A percentile compares a stretch with the other conserved stretches of the same genome.
These are phyloP conservation scores for Lophius piscatorius DNA, from an alignment of 2,113 vertebrate genomes.

Conservation along the genomic window DNA sequence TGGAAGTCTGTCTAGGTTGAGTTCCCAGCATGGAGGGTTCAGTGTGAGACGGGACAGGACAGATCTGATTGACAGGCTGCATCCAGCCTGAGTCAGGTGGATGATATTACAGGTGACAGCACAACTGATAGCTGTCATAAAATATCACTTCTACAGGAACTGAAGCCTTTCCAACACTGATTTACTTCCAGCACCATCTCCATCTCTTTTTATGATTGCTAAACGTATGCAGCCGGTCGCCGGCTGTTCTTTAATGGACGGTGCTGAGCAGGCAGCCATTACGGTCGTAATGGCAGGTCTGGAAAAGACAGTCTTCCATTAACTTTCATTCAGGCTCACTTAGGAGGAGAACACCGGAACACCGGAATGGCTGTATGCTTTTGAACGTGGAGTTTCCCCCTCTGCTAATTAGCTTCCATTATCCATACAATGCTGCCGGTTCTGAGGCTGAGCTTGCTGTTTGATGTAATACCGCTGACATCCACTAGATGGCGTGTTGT, in stretches of 20 bases:
- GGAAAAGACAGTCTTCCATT: constrained; percentile 27
- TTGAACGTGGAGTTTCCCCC: constrained; percentile 25
- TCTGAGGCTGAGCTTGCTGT: neutral
- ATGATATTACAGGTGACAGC: constrained; percentile 42
- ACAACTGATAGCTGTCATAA: constrained; percentile 30
- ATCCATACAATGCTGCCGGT: neutral
- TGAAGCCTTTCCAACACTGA: constrained; percentile 5
- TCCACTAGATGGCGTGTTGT: constrained; percentile 69
- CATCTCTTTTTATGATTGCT: neutral
- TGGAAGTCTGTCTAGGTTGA: constrained; percentile 23
- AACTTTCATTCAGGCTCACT: constrained; percentile 18
- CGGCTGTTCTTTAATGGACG: constrained; percentile 4
- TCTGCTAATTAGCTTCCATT: constrained; percentile 28
- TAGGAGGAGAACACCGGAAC: constrained; percentile 12
- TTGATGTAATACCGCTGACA: constrained; percentile 24
- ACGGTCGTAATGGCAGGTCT: constrained; percentile 46
- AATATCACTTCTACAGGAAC: constrained; percentile 15
- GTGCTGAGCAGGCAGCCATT: constrained; percentile 45
- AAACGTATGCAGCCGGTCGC: neutral
- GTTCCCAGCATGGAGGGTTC: constrained; percentile 1
- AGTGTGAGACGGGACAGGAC: constrained; percentile 19
- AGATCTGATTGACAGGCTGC: constrained; percentile 19
- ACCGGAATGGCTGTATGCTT: constrained; percentile 19
- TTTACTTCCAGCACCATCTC: neutral
- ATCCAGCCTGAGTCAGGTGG: constrained; percentile 30